Evolutionary conservation across 2,888 invertebrate species (phyloP), one percentile per base, ranked within the genome.

Genomic region (Ferdinandea cuprea): DNA sequence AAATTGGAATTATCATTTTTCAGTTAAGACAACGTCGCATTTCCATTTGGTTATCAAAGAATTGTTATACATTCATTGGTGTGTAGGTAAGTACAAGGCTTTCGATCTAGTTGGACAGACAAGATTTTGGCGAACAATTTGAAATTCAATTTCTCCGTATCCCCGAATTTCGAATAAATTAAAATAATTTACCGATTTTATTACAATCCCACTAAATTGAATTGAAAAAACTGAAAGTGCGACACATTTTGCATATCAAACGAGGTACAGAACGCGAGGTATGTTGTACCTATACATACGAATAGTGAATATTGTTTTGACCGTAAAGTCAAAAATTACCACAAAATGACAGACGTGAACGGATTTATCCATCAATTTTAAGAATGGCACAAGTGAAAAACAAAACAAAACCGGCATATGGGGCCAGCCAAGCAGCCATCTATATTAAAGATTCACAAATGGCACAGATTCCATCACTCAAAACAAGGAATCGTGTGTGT

Each of bases 381-480:
- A 56, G 73, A 73, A 73, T 73, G 73, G 56, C 65, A 54, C 52
- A 25, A 72, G 44, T 63, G 28, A 61, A 11, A 3, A 11, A 30
- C 6, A 35, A 15, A 7, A 44, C 19, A 1, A 32, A 4, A 37
- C 9, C 37, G 35, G 15, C 65, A 66, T 35, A 61, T 40, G 44
- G 37, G 11, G 37, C 32, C 50, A 19, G 8, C 9, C 21, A n/a
- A n/a, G n/a, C n/a, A 17, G 15, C 3, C 42, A 19, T 11, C 30
- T 28, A 17, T 9, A 44, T 11, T 15, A 52, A 19, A 61, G 28
- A 42, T 52, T 54, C 63, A 52, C 58, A 65, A 65, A 65, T 72
- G 72, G 40, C 59, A 72, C 50, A 78, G 46, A 65, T 58, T 66
- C 61, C 54, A 74, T 79, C 46, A 19, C 28, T 30, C 44, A 6